phyloP scores from a whole-genome alignment of 2,797 vertebrate species.

The Orientallactaga sibirica region DNA sequence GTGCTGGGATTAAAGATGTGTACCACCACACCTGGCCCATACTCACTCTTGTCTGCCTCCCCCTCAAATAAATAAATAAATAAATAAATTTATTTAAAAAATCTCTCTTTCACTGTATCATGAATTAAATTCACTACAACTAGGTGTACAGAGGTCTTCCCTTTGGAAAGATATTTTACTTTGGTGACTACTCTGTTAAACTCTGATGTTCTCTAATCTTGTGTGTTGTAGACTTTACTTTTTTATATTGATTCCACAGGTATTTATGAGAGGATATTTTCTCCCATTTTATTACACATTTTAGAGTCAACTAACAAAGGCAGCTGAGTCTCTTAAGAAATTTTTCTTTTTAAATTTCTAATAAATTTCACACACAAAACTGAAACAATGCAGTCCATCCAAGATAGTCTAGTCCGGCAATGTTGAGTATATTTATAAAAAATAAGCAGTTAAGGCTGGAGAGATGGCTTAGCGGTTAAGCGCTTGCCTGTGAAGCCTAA shows the following conservation, averaged over 20 bases:
- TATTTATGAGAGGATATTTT: constrained; percentile 86
- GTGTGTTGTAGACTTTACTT: constrained; percentile 88
- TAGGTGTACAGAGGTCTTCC: constrained; percentile 87
- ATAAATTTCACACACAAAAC: constrained; percentile 85
- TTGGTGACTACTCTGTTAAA: constrained; percentile 86
- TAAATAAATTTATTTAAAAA: no score
- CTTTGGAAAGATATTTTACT: constrained; percentile 89
- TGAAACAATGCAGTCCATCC: constrained; percentile 77
- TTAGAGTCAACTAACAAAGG: constrained; percentile 88
- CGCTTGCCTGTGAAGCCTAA: no score
- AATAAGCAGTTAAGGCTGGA: constrained; percentile 83
- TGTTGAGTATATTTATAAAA: constrained; percentile 83
- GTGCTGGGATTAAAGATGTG: no score
- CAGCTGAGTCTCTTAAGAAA: constrained; percentile 85
- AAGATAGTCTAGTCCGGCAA: constrained; percentile 84
- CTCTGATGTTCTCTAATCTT: constrained; percentile 87
- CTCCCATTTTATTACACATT: constrained; percentile 87
- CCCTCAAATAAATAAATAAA: no score
- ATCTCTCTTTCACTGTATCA: constrained; percentile 79
- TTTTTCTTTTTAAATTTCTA: constrained; percentile 86
- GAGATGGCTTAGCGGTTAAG: no score
- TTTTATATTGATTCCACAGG: constrained; percentile 85
- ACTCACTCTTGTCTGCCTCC: no score
- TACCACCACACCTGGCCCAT: no score
- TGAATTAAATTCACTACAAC: constrained; percentile 85